Evolutionary conservation across 2,888 invertebrate genomes (phyloP), one percentile per base, ranked within the genome.

Genomic region (Matsumyia berberina): DNA sequence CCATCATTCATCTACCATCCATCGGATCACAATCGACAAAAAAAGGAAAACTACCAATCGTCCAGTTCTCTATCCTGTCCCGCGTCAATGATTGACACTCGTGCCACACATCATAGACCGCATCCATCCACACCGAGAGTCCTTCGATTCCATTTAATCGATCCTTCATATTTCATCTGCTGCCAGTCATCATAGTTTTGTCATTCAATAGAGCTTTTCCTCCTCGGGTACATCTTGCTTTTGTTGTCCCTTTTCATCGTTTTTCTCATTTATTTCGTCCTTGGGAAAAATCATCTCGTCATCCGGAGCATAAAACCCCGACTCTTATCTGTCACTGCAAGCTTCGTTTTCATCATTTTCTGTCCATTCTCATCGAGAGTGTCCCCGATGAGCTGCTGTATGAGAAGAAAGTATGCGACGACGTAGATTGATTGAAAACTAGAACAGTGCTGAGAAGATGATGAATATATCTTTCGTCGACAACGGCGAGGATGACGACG

Each of bases 301-400:
- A 66, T 72, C 46, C 64, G 58, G 51, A 17, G 42, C 12, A 37
- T 19, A 29, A n/a, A 15, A 11, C 11, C 69, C 74, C 76, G 64
- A 85, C 85, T 85, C 80, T 80, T 85, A 80, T 85, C 85, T 85
- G 85, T 85, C 85, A 74, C 35, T 85, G 85, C 80, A 80, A 85
- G 85, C 62, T 70, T 51, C 57, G 58, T 51, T 79, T 70, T 74
- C 83, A 79, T 79, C 79, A 79, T 74, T 24, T 24, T 69, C 74
- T 85, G 85, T 85, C 85, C 85, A 80, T 85, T 73, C 44, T 51
- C 78, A 73, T 67, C 33, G 72, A 55, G 37, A 46, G 57, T 76
- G 69, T 77, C 62, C 55, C 78, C 70, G 74, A 85, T 80, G 70
- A 80, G 80, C 80, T 85, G 60, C 67, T 62, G 60, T 55, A 12